A percentile compares a stretch with the other conserved stretches of the same genome.
These are phyloP conservation scores for Ectropis grisescens DNA, from an alignment of 1,140 invertebrate genomes.

Conservation along the genomic window DNA sequence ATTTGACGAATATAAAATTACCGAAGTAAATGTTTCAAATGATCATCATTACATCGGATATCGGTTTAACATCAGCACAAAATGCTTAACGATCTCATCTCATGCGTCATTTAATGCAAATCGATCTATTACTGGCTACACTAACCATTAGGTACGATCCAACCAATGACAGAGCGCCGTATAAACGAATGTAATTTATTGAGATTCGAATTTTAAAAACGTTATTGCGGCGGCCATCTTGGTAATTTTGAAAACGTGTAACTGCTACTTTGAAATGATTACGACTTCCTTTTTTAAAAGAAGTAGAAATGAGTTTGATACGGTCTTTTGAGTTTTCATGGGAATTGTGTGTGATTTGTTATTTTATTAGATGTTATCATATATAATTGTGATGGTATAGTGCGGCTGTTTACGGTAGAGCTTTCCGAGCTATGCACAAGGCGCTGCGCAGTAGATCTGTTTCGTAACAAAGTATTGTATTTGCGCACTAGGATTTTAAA, in stretches of 20 bases:
- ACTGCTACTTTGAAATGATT: constrained; percentile 15
- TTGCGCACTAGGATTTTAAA: too few relatives aligned
- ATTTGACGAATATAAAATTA: constrained; percentile 9
- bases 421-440: too few relatives aligned
- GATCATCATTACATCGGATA: constrained; percentile 12
- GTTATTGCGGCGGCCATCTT: constrained; percentile 27
- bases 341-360: too few relatives aligned
- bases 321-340: too few relatives aligned
- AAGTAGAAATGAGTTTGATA: too few relatives aligned
- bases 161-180: constrained; percentile 30
- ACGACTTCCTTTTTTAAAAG: constrained; percentile 13
- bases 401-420: too few relatives aligned
- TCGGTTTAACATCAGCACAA: constrained; percentile 29
- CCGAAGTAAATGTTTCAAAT: constrained; percentile 12
- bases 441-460: too few relatives aligned
- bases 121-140: constrained; percentile 49
- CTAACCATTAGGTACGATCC: constrained; percentile 26
- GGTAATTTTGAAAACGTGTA: constrained; percentile 27
- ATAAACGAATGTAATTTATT: constrained; percentile 45
- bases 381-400: too few relatives aligned
- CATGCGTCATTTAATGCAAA: constrained; percentile 57
- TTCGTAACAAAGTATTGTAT: too few relatives aligned
- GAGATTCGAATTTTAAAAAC: constrained; percentile 43
- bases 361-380: too few relatives aligned
- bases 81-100: constrained; percentile 51